Conservation (phyloP, 2,113 vertebrate species). For the Tragelaphus strepsiceros region DNA sequence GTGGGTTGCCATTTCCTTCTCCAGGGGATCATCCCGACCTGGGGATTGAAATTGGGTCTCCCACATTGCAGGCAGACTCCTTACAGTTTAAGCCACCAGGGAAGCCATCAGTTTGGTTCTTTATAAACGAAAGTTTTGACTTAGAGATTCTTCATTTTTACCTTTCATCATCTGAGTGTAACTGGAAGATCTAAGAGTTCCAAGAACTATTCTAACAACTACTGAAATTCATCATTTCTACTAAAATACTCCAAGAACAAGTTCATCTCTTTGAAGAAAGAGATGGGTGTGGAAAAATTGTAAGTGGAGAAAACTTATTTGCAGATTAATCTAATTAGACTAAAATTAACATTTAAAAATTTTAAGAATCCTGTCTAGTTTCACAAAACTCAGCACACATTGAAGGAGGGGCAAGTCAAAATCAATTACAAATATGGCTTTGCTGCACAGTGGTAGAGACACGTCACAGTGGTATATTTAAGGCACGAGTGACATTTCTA, state of each 20-base stretch:
- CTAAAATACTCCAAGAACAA: background rate
- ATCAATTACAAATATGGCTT: conserved; percentile 60
- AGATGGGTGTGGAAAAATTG: background rate
- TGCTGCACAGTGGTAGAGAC: conserved; percentile 21
- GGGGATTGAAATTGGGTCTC: background rate
- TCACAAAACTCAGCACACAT: background rate
- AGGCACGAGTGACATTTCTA: conserved; percentile 64
- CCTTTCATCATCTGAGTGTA: background rate
- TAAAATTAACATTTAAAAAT: background rate
- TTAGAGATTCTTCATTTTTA: background rate
- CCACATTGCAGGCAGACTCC: background rate
- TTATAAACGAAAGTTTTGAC: background rate
- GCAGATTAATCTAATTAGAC: conserved; percentile 66
- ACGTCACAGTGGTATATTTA: conserved; percentile 9
- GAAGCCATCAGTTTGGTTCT: conserved; percentile 34
- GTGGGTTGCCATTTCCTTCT: background rate
- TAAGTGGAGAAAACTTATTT: conserved; percentile 43
- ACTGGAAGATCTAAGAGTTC: background rate
- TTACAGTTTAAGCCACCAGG: background rate
- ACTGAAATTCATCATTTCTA: conserved; percentile 11
- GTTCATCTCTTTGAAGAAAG: background rate
- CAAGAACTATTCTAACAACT: background rate
- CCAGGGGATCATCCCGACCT: background rate
- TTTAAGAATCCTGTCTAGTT: conserved; percentile 7
- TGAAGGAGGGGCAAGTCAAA: conserved; percentile 43